phyloP scores from a whole-genome alignment of 2,888 invertebrate species.

The Mesorhabditis belari region DNA sequence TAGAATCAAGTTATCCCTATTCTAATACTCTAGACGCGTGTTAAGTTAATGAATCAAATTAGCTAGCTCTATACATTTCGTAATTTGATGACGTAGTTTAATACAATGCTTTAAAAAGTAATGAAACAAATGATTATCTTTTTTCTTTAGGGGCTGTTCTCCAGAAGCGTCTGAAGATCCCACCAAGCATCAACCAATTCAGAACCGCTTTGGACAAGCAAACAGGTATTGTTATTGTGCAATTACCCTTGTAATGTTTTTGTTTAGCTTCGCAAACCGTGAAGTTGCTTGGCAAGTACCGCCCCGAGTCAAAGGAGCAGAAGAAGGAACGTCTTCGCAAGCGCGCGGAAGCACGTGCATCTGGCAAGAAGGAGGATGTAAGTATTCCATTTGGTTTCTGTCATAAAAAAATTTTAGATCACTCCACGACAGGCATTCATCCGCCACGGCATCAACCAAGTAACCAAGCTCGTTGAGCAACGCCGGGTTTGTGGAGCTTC shows the following conservation, averaged over 20 bases:
- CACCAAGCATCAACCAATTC: constrained; percentile 97
- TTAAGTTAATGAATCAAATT: too few species aligned
- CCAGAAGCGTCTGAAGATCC: constrained; percentile 91
- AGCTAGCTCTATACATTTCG: too few species aligned
- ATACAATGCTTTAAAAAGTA: neutral
- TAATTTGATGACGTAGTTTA: neutral
- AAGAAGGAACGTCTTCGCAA: constrained; percentile 84
- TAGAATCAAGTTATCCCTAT: too few species aligned
- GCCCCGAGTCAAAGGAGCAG: constrained; percentile 83
- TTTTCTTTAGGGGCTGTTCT: constrained; percentile 71
- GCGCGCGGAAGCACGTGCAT: constrained; percentile 73
- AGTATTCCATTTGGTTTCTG: too few species aligned
- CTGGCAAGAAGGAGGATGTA: constrained; percentile 74
- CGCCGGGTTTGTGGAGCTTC: constrained; percentile 65
- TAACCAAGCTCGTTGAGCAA: constrained; percentile 88
- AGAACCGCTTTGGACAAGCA: constrained; percentile 90
- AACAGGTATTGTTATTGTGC: constrained; percentile 66
- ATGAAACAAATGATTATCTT: neutral
- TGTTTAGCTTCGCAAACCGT: constrained; percentile 83
- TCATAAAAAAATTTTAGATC: too few species aligned
- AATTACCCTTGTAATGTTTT: neutral
- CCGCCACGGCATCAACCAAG: constrained; percentile 74
- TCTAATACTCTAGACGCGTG: too few species aligned
- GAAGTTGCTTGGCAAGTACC: constrained; percentile 91
- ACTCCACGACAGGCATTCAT: constrained; percentile 83